phyloP scores from a whole-genome alignment of 2,797 vertebrate genomes.

The Antennarius maculatus region DNA sequence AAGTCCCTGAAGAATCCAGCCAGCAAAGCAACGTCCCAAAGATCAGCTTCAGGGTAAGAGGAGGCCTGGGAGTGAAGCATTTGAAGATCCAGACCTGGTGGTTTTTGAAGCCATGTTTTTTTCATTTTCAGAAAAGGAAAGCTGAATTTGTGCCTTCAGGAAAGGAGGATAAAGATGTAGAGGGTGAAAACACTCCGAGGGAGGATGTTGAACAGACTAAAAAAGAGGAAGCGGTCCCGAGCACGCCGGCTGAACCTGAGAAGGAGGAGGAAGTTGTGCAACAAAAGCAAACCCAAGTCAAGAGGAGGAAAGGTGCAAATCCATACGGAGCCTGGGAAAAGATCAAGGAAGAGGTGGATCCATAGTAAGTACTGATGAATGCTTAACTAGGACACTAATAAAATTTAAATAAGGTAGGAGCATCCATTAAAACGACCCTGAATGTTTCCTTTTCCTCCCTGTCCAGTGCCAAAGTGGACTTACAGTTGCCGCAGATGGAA shows the following conservation, averaged over 20 bases:
- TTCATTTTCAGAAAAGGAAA: conserved; percentile 72
- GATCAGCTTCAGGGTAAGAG: conserved; percentile 83
- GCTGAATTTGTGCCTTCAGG: conserved; percentile 42
- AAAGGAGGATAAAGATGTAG: conserved; percentile 22
- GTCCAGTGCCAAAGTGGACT: conserved; percentile 86
- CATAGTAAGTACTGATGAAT: conserved; percentile 65
- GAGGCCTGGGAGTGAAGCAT: not conserved
- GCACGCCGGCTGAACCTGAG: conserved; percentile 35
- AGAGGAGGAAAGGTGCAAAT: conserved; percentile 78
- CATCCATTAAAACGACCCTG: not conserved
- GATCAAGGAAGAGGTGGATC: conserved; percentile 82
- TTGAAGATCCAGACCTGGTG: not conserved
- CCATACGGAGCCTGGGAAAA: conserved; percentile 90
- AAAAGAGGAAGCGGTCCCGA: conserved; percentile 32
- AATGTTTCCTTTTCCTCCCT: conserved; percentile 6
- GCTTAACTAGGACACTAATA: no score
- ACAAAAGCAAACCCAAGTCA: conserved; percentile 12
- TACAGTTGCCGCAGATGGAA: conserved; percentile 88
- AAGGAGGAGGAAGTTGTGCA: conserved; percentile 12
- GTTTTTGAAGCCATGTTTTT: not conserved
- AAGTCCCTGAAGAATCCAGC: conserved; percentile 40
- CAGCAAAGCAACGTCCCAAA: conserved; percentile 68
- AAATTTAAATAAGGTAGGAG: not conserved
- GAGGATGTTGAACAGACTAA: conserved; percentile 34
- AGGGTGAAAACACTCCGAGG: conserved; percentile 21